phyloP scores from a whole-genome alignment of 2,113 vertebrate species.

The Neolamprologus ventralis region DNA sequence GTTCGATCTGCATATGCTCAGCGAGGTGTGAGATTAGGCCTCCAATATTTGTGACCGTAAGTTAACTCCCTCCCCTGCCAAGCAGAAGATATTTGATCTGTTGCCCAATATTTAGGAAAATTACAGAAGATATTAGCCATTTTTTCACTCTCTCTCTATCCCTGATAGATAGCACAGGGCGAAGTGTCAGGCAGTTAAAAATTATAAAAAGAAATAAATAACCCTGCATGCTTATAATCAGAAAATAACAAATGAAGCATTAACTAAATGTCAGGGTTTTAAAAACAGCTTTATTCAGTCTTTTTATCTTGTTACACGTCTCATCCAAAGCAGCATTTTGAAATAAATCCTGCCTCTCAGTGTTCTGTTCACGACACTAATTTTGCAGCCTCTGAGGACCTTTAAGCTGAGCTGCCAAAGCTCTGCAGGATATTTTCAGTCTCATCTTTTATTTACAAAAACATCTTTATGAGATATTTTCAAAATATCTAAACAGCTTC shows the following conservation, averaged over 20 bases:
- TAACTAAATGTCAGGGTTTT: not conserved
- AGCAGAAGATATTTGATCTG: not conserved
- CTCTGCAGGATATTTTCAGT: not conserved
- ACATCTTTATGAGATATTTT: not conserved
- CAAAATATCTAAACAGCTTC: not conserved
- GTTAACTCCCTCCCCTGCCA: not conserved
- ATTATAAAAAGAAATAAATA: not conserved
- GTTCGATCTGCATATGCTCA: slow-evolving; percentile 19
- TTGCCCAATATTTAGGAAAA: not conserved
- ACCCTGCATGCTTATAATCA: not conserved
- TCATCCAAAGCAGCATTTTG: not conserved
- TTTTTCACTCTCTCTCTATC: not conserved
- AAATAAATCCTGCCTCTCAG: not conserved
- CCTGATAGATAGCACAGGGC: not conserved
- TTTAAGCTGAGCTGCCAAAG: not conserved
- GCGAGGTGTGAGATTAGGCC: slow-evolving; percentile 34
- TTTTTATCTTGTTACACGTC: not conserved
- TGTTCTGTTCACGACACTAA: not conserved
- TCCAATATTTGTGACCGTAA: slow-evolving; percentile 1
- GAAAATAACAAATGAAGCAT: not conserved
- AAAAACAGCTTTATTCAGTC: not conserved
- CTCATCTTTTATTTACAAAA: not conserved
- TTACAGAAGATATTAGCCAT: not conserved
- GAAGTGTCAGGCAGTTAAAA: not conserved
- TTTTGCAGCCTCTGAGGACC: not conserved